Conservation (phyloP, 2,797 vertebrate species). For the Enteromius unitaeniatus region DNA sequence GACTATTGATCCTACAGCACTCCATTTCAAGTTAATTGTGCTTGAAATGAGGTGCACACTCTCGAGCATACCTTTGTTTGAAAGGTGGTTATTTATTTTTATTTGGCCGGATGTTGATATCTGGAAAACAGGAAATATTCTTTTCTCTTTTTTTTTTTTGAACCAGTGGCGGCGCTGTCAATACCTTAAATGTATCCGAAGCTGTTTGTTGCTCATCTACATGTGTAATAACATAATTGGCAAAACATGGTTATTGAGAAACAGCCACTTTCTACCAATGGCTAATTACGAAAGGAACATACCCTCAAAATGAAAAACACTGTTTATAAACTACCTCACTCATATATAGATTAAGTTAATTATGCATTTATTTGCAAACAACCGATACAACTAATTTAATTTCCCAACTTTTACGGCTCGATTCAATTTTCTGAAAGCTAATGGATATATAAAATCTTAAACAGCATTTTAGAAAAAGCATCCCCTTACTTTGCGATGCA, state of each 20-base stretch:
- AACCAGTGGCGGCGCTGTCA: constrained; percentile 62
- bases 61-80: constrained; percentile 77
- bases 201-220: constrained; percentile 10
- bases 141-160: constrained; percentile 72
- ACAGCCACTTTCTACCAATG: constrained; percentile 18
- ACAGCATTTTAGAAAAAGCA: constrained; percentile 14
- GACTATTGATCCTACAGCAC: constrained; percentile 88
- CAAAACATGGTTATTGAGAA: constrained; percentile 30
- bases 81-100: constrained; percentile 87
- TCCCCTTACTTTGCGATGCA: constrained; percentile 11
- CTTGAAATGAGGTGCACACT: constrained; percentile 85
- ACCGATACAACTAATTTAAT: neutral
- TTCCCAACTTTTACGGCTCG: neutral
- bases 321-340: neutral
- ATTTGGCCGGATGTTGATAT: constrained; percentile 85
- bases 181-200: constrained; percentile 57
- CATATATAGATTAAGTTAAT: constrained; percentile 4
- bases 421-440: constrained; percentile 21
- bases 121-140: constrained; percentile 81
- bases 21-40: constrained; percentile 91
- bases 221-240: constrained; percentile 27
- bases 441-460: constrained; percentile 21
- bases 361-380: constrained; percentile 28
- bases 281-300: neutral
- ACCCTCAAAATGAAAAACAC: constrained; percentile 12